Evolutionary conservation across 2,797 vertebrate genomes (phyloP).

Genomic region (Labeo calbasu): DNA sequence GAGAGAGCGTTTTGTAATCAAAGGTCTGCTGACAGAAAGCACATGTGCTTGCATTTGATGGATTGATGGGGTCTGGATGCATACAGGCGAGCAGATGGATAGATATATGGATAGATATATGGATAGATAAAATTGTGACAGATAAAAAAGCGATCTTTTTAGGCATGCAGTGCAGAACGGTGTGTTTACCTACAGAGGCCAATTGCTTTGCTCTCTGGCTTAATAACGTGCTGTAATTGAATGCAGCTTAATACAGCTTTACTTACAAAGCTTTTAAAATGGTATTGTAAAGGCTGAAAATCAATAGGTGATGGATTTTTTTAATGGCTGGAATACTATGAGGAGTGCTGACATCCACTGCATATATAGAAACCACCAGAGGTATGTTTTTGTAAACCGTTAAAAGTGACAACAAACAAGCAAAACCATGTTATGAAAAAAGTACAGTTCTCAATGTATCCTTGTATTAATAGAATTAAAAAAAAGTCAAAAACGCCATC

Average conservation of each 20-base stretch:
- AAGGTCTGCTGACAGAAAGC: conserved; percentile 28
- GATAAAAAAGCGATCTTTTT: neutral
- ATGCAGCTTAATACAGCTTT: conserved; percentile 12
- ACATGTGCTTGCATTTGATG: conserved; percentile 14
- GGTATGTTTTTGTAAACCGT: conserved; percentile 12
- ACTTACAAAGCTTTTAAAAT: conserved; percentile 42
- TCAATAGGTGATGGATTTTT: conserved; percentile 52
- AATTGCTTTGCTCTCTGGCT: neutral
- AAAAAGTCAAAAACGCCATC: neutral
- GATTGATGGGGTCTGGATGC: conserved; percentile 12
- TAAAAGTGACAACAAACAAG: neutral
- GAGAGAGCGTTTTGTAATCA: conserved; percentile 34
- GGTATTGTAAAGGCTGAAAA: conserved; percentile 52
- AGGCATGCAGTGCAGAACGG: neutral
- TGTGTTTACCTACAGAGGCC: neutral
- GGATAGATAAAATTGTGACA: neutral
- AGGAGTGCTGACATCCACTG: conserved; percentile 18
- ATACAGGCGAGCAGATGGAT: conserved; percentile 9
- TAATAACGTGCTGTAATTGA: neutral
- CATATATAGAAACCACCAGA: neutral
- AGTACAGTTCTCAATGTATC: neutral
- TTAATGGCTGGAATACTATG: conserved; percentile 28
- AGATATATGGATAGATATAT: neutral
- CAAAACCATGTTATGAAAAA: conserved; percentile 2
- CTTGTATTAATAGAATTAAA: too few species aligned